These are phyloP conservation scores for Tonatia bakeri DNA, from an alignment of 2,113 vertebrate genomes.

Conservation along the genomic window DNA sequence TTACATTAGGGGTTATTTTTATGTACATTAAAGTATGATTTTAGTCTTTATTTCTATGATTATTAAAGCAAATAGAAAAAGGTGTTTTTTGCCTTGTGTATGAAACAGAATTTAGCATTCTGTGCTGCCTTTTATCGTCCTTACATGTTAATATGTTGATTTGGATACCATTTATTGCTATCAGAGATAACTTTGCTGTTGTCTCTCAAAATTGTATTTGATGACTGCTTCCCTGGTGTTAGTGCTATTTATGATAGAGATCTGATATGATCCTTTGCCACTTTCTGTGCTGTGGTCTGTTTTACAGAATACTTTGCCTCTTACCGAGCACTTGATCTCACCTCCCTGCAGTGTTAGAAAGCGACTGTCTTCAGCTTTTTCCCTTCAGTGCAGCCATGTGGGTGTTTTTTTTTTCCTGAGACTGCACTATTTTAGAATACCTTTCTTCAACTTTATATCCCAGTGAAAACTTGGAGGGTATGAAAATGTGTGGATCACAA, in stretches of 20 bases:
- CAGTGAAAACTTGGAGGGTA: background rate
- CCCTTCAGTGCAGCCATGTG: background rate
- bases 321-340: background rate
- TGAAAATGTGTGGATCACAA: background rate
- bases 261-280: background rate
- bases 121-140: background rate
- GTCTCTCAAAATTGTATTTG: background rate
- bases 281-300: background rate
- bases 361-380: background rate
- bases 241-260: background rate
- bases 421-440: background rate
- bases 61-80: background rate
- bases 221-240: background rate
- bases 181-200: background rate
- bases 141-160: background rate
- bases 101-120: background rate
- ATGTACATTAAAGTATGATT: background rate
- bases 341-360: background rate
- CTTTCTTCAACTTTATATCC: constrained; percentile 19
- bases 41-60: background rate
- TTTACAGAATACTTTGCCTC: background rate
- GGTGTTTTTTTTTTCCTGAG: constrained; percentile 20
- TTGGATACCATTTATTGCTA: background rate
- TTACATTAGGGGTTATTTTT: background rate
- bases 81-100: background rate